Evolutionary conservation across 2,113 vertebrate species (phyloP).

Genomic region (Ornithorhynchus anatinus): DNA sequence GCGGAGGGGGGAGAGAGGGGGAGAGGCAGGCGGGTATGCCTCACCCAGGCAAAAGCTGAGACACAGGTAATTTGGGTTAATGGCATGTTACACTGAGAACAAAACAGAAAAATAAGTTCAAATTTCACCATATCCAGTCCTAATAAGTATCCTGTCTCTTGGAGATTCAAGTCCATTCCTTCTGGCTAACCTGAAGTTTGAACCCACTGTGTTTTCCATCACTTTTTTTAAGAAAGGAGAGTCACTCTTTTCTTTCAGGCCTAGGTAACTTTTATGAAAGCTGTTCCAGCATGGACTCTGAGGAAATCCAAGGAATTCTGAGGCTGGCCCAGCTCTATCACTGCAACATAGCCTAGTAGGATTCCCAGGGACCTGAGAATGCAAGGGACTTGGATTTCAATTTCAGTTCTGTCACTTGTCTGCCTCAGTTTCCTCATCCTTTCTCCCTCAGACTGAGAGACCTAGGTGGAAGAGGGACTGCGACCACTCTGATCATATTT

Average conservation of each 20-base stretch:
- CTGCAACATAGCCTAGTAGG: not conserved
- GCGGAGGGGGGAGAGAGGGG: too few relatives aligned
- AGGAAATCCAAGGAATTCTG: not conserved
- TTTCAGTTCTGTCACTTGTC: too few relatives aligned
- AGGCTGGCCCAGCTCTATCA: constrained; percentile 7
- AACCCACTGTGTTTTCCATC: not conserved
- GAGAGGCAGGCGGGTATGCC: too few relatives aligned
- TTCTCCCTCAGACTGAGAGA: too few relatives aligned
- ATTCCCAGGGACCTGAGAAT: too few relatives aligned
- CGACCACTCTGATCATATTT: too few relatives aligned
- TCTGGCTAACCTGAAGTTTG: not conserved
- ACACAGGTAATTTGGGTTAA: too few relatives aligned
- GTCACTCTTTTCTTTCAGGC: constrained; percentile 1
- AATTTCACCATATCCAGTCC: not conserved
- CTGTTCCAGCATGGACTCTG: not conserved
- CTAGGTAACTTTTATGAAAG: not conserved
- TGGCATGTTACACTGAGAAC: constrained; percentile 21
- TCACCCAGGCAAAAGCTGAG: too few relatives aligned
- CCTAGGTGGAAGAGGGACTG: too few relatives aligned
- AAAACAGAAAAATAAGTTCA: constrained; percentile 45
- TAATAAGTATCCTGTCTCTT: not conserved
- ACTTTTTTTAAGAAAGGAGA: not conserved
- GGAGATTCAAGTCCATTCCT: constrained; percentile 29
- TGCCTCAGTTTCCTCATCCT: too few relatives aligned
- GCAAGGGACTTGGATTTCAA: too few relatives aligned